phyloP scores from a whole-genome alignment of 1,140 invertebrate genomes.

The Neodiprion pinetum region DNA sequence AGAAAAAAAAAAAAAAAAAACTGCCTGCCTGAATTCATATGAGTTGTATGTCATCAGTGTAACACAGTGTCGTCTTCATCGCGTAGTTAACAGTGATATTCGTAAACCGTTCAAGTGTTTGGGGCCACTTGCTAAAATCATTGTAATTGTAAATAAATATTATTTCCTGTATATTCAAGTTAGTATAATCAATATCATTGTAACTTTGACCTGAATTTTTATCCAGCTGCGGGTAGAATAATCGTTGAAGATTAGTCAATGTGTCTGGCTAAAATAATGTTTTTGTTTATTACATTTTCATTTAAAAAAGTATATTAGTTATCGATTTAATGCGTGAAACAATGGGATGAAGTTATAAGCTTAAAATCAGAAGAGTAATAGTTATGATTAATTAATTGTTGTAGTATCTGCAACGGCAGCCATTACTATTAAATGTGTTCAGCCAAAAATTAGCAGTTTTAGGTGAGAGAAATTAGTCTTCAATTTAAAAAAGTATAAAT shows the following conservation, averaged over 20 bases:
- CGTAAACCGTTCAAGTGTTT: conserved; percentile 23
- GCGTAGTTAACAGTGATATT: neutral
- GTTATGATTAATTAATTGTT: conserved; percentile 1
- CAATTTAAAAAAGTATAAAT: conserved; percentile 2
- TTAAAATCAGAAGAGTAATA: conserved; percentile 1
- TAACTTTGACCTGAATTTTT: conserved; percentile 26
- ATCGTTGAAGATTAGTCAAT: conserved; percentile 28
- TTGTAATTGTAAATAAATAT: conserved; percentile 56
- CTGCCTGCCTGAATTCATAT: conserved; percentile 6
- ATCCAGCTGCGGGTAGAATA: conserved; percentile 37
- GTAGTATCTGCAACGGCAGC: conserved; percentile 5
- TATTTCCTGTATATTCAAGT: conserved; percentile 48
- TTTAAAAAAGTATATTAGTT: neutral
- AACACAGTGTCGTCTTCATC: too few species aligned
- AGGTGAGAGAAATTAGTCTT: conserved; percentile 4
- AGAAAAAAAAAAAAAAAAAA: conserved; percentile 21
- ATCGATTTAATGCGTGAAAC: neutral
- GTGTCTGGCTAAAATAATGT: conserved; percentile 38
- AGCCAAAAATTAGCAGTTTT: conserved; percentile 4
- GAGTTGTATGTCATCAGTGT: neutral
- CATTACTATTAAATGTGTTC: conserved; percentile 3
- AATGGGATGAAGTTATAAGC: neutral
- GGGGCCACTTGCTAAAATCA: conserved; percentile 38
- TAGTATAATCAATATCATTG: conserved; percentile 24
- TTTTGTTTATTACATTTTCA: conserved; percentile 28